A percentile compares a stretch with the other conserved stretches of the same genome.
These are phyloP conservation scores for Genyomyrus donnyi DNA, from an alignment of 2,113 vertebrate species.

Conservation along the genomic window DNA sequence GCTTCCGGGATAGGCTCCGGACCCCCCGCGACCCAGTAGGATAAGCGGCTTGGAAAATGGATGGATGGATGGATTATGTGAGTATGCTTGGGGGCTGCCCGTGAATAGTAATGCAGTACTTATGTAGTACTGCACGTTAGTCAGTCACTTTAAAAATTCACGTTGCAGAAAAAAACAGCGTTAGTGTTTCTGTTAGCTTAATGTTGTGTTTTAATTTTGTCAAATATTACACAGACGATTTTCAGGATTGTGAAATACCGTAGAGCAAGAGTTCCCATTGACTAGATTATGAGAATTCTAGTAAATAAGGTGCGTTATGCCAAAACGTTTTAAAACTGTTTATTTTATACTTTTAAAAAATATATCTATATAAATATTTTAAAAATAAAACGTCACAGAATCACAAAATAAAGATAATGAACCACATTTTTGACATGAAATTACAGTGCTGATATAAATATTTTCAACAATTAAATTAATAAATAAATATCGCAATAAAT, in stretches of 20 bases:
- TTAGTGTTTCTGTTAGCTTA: neutral
- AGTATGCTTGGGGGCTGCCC: neutral
- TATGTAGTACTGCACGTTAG: neutral
- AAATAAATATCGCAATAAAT: conserved; percentile 30
- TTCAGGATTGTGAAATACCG: neutral
- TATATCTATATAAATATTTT: neutral
- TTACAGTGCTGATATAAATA: neutral
- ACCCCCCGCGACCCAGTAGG: too few relatives aligned
- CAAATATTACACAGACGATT: neutral
- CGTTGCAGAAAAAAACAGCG: neutral
- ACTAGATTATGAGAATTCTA: neutral
- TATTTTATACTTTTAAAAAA: neutral
- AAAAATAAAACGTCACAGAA: neutral
- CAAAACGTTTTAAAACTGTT: neutral
- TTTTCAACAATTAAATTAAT: neutral
- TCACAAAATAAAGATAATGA: neutral
- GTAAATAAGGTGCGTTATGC: neutral
- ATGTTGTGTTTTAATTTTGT: neutral
- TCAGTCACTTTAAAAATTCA: neutral
- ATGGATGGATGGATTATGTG: neutral
- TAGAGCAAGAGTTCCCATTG: neutral
- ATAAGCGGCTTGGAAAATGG: too few relatives aligned
- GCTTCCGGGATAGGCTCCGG: too few relatives aligned
- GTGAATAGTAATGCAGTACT: neutral
- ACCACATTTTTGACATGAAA: neutral